phyloP scores from a whole-genome alignment of 2,113 vertebrate genomes.

The Chloroceryle aenea region DNA sequence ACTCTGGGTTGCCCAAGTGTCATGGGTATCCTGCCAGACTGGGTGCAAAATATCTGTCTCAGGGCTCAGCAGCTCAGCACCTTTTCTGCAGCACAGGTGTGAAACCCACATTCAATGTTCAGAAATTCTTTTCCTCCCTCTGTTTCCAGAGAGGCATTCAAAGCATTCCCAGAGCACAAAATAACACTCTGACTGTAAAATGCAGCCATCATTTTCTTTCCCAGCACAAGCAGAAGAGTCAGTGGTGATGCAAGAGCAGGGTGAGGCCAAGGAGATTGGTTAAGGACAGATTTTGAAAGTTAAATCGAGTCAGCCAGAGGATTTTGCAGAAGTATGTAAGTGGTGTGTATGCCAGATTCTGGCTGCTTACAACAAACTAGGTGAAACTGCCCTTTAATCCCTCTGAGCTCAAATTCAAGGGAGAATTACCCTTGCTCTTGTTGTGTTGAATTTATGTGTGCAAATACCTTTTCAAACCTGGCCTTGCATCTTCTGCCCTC shows the following conservation, averaged over 20 bases:
- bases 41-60: background rate
- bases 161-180: background rate
- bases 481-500: background rate
- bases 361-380: constrained; percentile 1
- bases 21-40: background rate
- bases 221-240: background rate
- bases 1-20: background rate
- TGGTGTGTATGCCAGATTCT: background rate
- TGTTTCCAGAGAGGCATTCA: background rate
- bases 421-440: background rate
- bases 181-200: background rate
- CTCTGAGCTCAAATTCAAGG: background rate
- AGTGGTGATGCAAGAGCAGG: background rate
- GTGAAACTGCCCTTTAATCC: constrained; percentile 19
- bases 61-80: background rate
- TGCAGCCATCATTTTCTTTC: background rate
- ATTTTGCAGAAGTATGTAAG: constrained; percentile 24
- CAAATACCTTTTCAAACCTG: background rate
- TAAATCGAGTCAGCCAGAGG: background rate
- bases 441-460: accelerated
- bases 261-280: background rate
- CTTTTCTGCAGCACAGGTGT: accelerated
- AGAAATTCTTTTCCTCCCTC: background rate
- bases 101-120: background rate
- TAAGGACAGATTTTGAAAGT: constrained; percentile 40